A percentile compares a stretch with the other conserved stretches of the same genome.
phyloP scores from a whole-genome alignment of 2,888 invertebrate genomes.

The Parnassius mnemosyne region DNA sequence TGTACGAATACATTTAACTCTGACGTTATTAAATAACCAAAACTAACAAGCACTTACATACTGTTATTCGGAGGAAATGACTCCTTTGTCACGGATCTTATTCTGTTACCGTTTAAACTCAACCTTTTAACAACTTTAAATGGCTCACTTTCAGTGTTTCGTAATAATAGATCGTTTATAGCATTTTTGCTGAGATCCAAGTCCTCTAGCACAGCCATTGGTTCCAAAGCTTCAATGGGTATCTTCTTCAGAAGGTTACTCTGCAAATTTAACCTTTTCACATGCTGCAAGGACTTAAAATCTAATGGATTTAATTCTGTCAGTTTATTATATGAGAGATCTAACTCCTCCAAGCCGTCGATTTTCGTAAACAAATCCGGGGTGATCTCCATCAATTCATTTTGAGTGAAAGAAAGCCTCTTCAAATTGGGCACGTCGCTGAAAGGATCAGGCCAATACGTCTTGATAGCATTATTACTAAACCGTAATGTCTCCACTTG shows the following conservation, averaged over 20 bases:
- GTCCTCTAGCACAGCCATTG: conserved; percentile 60
- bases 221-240: conserved; percentile 58
- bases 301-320: conserved; percentile 58
- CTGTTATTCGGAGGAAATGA: conserved; percentile 62
- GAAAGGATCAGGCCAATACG: conserved; percentile 73
- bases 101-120: conserved; percentile 73
- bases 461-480: conserved; percentile 65
- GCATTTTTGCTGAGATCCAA: conserved; percentile 76
- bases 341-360: conserved; percentile 64
- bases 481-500: conserved; percentile 65
- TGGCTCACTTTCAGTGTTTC: conserved; percentile 46
- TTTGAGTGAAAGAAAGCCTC: conserved; percentile 72
- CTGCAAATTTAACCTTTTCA: conserved; percentile 70
- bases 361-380: conserved; percentile 71
- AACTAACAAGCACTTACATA: conserved; percentile 55
- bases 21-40: neutral
- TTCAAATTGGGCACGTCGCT: conserved; percentile 60
- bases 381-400: conserved; percentile 67
- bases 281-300: conserved; percentile 55
- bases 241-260: conserved; percentile 67
- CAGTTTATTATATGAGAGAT: conserved; percentile 76
- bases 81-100: conserved; percentile 62
- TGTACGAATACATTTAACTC: neutral
- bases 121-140: conserved; percentile 60
- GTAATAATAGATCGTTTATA: conserved; percentile 59